phyloP scores from a whole-genome alignment of 2,888 invertebrate species.

The Apotomis capreana region DNA sequence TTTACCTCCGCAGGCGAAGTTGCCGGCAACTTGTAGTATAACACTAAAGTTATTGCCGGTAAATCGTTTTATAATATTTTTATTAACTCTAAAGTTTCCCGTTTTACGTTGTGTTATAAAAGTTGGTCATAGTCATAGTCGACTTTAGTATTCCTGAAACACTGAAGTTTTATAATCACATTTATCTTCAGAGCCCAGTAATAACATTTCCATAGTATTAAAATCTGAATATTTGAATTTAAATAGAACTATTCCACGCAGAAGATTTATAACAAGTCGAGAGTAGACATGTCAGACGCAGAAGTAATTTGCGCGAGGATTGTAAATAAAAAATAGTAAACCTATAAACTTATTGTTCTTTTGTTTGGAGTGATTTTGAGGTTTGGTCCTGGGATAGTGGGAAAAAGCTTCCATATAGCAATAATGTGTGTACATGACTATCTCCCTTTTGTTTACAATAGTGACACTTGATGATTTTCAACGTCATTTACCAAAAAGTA shows the following conservation, averaged over 20 bases:
- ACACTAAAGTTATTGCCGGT: background rate
- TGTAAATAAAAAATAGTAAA: conserved; percentile 12
- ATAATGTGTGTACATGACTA: no score
- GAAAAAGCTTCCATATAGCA: no score
- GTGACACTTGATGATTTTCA: no score
- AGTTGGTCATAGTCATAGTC: conserved; percentile 3
- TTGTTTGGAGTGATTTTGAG: background rate
- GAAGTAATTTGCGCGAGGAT: conserved; percentile 30
- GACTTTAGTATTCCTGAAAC: conserved; percentile 5
- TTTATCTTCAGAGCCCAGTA: conserved; percentile 20
- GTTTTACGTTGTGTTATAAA: background rate
- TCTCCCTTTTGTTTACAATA: no score
- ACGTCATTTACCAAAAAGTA: no score
- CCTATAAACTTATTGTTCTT: background rate
- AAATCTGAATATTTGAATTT: conserved; percentile 33
- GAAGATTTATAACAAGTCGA: conserved; percentile 33
- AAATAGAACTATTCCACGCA: conserved; percentile 34
- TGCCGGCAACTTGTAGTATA: no score
- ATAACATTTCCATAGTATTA: conserved; percentile 29
- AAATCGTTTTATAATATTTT: background rate
- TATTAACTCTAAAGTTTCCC: background rate
- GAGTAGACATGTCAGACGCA: conserved; percentile 25
- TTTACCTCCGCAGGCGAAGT: no score
- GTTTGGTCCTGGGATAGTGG: no score
- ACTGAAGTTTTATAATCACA: conserved; percentile 28